Evolutionary conservation across 64 coral and sea anemone genomes (phyloP).

Genomic region (Anthopleura sola): DNA sequence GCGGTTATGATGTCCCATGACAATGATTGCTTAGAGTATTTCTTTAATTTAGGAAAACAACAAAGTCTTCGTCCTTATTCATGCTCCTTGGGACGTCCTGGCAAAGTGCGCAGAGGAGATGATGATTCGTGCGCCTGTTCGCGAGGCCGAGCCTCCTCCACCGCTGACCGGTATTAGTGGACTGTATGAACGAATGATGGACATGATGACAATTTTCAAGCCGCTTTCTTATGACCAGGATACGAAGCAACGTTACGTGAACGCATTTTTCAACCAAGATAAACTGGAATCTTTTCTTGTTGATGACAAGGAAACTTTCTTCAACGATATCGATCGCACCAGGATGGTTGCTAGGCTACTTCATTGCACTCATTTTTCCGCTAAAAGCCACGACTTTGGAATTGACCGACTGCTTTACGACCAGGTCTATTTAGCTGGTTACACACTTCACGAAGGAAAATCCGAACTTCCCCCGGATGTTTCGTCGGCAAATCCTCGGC

Average conservation of each 20-base stretch:
- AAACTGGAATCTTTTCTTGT: conserved; percentile 60
- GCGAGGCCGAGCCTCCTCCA: background rate
- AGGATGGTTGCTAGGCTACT: conserved; percentile 81
- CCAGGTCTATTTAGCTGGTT: conserved; percentile 61
- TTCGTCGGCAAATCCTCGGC: conserved; percentile 44
- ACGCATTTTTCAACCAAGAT: conserved; percentile 63
- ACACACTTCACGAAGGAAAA: conserved; percentile 59
- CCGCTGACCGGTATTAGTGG: background rate
- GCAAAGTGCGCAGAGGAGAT: conserved; percentile 75
- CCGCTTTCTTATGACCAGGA: background rate
- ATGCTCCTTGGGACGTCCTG: conserved; percentile 80
- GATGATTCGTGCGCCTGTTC: conserved; percentile 76
- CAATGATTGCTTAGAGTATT: too few species aligned
- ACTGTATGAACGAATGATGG: background rate
- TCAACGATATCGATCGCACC: conserved; percentile 74
- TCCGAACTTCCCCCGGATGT: conserved; percentile 13
- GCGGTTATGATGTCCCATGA: too few species aligned
- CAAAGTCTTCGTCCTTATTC: conserved; percentile 66
- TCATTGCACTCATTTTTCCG: conserved; percentile 58
- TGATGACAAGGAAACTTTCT: conserved; percentile 66
- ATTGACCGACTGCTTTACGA: conserved; percentile 71
- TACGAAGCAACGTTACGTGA: conserved; percentile 32
- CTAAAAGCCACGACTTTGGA: conserved; percentile 59
- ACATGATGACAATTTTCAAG: conserved; percentile 1
- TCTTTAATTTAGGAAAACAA: conserved; percentile 30